Percentiles rank a stretch among this genome's conserved stretches.
Evolutionary conservation across 2,113 vertebrate genomes (phyloP).

Genomic region (Macrotus californicus): DNA sequence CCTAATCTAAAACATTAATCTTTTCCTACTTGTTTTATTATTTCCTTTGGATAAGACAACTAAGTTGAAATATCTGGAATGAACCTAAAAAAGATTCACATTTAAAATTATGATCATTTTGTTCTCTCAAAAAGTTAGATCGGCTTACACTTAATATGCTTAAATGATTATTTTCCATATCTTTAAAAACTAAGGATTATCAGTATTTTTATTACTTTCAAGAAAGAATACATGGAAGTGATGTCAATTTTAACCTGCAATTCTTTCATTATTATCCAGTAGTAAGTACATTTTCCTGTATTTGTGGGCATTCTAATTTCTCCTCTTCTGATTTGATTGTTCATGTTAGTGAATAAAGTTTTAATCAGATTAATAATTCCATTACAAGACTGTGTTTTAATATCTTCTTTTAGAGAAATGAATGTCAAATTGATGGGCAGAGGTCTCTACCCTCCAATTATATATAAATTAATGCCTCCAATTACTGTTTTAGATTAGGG

Average conservation of each 20-base stretch:
- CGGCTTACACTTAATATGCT: background rate
- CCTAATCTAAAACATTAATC: background rate
- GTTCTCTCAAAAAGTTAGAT: slow-evolving; percentile 2
- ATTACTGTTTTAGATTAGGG: slow-evolving; percentile 28
- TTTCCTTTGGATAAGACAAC: background rate
- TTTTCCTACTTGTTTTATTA: background rate
- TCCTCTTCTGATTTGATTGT: slow-evolving; percentile 28
- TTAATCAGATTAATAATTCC: slow-evolving; percentile 36
- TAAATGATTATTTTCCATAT: background rate
- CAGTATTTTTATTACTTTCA: slow-evolving; percentile 21
- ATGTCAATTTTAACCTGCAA: background rate
- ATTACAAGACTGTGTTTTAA: slow-evolving; percentile 13
- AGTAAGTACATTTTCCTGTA: background rate
- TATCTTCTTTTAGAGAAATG: slow-evolving; percentile 46
- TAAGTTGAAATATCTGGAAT: background rate
- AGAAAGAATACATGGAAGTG: background rate
- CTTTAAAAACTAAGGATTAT: slow-evolving; percentile 10
- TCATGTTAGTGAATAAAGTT: slow-evolving; percentile 29
- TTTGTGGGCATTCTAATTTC: background rate
- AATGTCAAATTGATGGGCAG: slow-evolving; percentile 41
- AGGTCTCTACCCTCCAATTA: slow-evolving; percentile 47
- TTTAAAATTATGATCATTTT: slow-evolving; percentile 1
- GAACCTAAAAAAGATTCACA: background rate
- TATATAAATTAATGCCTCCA: slow-evolving; percentile 19
- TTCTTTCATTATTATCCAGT: background rate